Base-by-base conservation (phyloP, 2,888 invertebrate species). In the Pachydiplax longipennis region DNA sequence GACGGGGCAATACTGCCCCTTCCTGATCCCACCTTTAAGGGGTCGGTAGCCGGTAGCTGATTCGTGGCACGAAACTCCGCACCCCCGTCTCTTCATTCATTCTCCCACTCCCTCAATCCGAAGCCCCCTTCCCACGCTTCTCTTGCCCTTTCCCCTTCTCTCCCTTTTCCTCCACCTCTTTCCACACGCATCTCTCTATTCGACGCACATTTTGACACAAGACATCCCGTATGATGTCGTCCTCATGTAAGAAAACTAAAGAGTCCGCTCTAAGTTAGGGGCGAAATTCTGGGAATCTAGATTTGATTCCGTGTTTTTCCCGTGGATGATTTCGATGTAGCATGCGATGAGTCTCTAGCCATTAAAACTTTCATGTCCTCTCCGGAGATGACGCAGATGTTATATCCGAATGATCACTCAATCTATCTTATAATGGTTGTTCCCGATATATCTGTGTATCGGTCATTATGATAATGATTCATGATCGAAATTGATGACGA, bases 101-200 rank as follows among this genome's bases (percentile, higher is more conserved):
- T 61, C n/a, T 87, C 58, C 83, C 83, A 58, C 83, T 83, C 61
- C 87, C 37, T 87, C 87, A 65, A 65, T 61, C 87, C 35, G 73
- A 73, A 35, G n/a, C 13, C 10, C 48, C 31, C 82, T 82, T 82
- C 82, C 82, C 10, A 48, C 12, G 48, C 82, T 13, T 48, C 53
- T 25, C 82, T 81, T 35, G 31, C 12, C 25, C 18, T 35, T 12
- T 58, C 12, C 82, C 53, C 15, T 25, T 48, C 15, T 18, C 22
- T 15, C 53, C 58, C 12, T 31, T 25, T 48, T 22, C 35, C 53
- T 37, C 31, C 87, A 18, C n/a, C 82, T 15, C 83, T 31, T 1
- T 53, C 18, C 53, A 10, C 58, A 25, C 58, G 53, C 25, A 22
- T 35, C 18, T 37, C 53, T 18, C 53, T 53, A 18, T 53, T 18